phyloP scores from a whole-genome alignment of 1,140 invertebrate genomes.

The Drosophila arawakana region DNA sequence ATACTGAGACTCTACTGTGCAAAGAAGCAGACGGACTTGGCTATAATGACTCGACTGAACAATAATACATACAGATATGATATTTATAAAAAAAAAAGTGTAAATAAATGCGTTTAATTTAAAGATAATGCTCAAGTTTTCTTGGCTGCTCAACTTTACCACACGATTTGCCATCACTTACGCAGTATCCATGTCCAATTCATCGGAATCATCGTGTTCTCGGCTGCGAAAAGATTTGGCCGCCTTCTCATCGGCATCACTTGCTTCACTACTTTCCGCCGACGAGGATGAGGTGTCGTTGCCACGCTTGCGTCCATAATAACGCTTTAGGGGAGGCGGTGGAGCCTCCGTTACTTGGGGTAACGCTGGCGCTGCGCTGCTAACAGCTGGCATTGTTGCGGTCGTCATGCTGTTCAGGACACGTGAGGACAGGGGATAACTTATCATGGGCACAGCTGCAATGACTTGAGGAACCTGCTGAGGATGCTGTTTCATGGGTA shows the following conservation, averaged over 20 bases:
- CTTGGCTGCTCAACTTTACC: slow-evolving; percentile 72
- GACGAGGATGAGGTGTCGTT: slow-evolving; percentile 85
- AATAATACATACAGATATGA: no score
- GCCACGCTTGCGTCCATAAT: slow-evolving; percentile 88
- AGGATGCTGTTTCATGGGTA: slow-evolving; percentile 33
- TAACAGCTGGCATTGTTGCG: slow-evolving; percentile 3
- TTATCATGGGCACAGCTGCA: slow-evolving; percentile 63
- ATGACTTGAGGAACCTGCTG: slow-evolving; percentile 21
- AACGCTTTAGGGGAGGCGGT: slow-evolving; percentile 85
- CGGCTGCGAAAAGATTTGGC: slow-evolving; percentile 55
- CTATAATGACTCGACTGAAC: no score
- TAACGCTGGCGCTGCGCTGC: slow-evolving; percentile 2
- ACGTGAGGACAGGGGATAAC: slow-evolving; percentile 63
- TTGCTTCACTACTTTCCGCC: slow-evolving; percentile 61
- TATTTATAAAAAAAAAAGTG: no score
- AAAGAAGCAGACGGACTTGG: no score
- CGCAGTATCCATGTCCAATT: slow-evolving; percentile 82
- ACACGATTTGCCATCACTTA: slow-evolving; percentile 67
- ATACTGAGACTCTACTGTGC: no score
- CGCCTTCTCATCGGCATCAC: slow-evolving; percentile 56
- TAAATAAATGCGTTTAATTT: neutral
- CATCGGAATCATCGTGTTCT: slow-evolving; percentile 69
- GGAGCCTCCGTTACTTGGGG: slow-evolving; percentile 71
- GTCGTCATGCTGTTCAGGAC: slow-evolving; percentile 36
- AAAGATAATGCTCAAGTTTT: neutral